Base-by-base conservation (phyloP, 1,140 invertebrate species). In the Drosophila willistoni region DNA sequence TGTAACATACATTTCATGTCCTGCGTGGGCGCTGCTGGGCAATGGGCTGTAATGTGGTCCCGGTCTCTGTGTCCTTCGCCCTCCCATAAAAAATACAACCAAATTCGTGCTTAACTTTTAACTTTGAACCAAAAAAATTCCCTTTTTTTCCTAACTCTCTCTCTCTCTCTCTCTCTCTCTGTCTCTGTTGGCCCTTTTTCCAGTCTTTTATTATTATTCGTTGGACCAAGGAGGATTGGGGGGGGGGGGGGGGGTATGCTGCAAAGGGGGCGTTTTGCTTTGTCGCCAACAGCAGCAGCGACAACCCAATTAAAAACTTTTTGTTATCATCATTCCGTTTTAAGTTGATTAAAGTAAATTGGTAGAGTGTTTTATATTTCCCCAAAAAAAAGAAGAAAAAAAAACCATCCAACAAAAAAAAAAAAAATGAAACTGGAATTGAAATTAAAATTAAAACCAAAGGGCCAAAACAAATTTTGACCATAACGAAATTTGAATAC, bases 261-360 rank as follows among this genome's bases (percentile, higher is more conserved):
- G 44, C 19, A 51, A 22, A 12, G 44, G 44, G 2, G n/a, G 60
- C 59, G 34, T 54, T 75, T 65, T 14, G 51, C 59, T 71, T 74
- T 77, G 73, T 77, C 73, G 63, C 66, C 73, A 64, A 56, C 66
- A 77, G 73, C 34, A 17, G 13, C 22, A 57, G 57, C 39, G 60
- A 22, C 41, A 76, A 86, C 75, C 82, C 83, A 86, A 87, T 86
- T 86, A 86, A 86, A 85, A 86, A 87, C 79, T 86, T 86, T 57
- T 85, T 85, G 71, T 79, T 79, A 79, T 82, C 71, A 63, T 33
- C 74, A 78, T 68, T 65, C 66, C 71, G 75, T 76, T 82, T 69
- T 76, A 87, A 78, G 66, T 87, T 86, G 83, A 86, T 86, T 86
- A 79, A 62, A 81, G 82, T 66, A 68, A 56, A 77, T 70, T 84